Base-by-base conservation (phyloP, 2,113 vertebrate species). In the Halichoeres trimaculatus region DNA sequence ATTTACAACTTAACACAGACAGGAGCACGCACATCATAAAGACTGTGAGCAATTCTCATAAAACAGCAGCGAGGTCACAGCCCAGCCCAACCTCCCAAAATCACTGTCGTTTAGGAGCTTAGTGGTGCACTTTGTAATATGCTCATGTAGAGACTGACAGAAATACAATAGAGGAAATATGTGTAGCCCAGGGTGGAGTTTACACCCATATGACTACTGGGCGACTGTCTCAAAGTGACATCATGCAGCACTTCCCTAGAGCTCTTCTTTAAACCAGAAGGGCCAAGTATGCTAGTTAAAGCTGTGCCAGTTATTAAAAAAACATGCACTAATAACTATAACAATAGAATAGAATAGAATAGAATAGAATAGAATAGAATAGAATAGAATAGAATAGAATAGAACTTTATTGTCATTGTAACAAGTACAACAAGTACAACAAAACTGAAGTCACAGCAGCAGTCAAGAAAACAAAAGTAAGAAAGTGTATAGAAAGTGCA, bases 141-240 rank as follows among this genome's bases (percentile, higher is more conserved):
- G 10, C 63, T 85, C 66, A 59, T 82, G 75, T n/a, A 72, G 69
- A 8, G 40, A 14, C 71, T 84, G 58, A 78, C 74, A 90, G 63
- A 77, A 70, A 72, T 22, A 84, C 83, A 86, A 89, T 62, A 57
- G 76, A 74, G 74, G 81, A 90, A 83, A 60, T 35, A 88, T 81
- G 83, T 85, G 73, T 70, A 64, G 81, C 65, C 87, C 57, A 10
- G 57, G 73, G 81, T 70, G 55, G 23, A 58, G 74, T 69, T 74
- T 56, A 77, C 84, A 78, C 74, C 76, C 78, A 62, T 82, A 75
- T 71, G 85, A 83, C 82, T 70, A 80, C 68, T 76, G 81, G 76
- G 77, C 76, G 68, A 67, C 64, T 57, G 58, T n/a, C 60, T 43
- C 20, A 22, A 6, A 52, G 83, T 91, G 84, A 90, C 83, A 85